These are phyloP conservation scores for Lindbergichthys nudifrons DNA, from an alignment of 2,797 vertebrate genomes.

Conservation along the genomic window DNA sequence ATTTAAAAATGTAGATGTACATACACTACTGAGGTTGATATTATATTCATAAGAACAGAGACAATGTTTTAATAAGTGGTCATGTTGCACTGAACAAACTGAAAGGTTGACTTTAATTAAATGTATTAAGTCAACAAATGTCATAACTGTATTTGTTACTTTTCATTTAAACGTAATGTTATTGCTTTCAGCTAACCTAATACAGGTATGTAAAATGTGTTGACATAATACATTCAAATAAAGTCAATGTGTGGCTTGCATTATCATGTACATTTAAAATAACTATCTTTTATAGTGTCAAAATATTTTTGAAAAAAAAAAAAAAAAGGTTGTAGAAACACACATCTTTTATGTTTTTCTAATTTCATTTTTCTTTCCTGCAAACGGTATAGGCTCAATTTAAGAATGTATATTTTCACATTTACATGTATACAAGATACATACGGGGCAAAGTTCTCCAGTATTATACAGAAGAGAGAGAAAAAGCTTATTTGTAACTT, in stretches of 20 bases:
- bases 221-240: too few species aligned
- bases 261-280: neutral
- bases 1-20: neutral
- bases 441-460: neutral
- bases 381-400: neutral
- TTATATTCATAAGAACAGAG: neutral
- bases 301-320: neutral
- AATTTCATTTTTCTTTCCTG: neutral
- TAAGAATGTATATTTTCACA: neutral
- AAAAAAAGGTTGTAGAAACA: neutral
- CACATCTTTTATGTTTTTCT: neutral
- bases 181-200: too few species aligned
- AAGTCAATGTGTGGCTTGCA: neutral
- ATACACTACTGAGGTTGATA: neutral
- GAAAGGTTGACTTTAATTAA: too few species aligned
- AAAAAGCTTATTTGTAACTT: neutral
- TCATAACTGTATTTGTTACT: too few species aligned
- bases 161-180: too few species aligned
- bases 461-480: neutral
- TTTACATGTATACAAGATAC: neutral
- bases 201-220: too few species aligned
- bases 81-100: neutral
- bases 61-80: neutral
- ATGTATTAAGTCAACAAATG: too few species aligned
- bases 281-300: neutral